Conservation (phyloP, 2,797 vertebrate species). For the Sebastes hopkinsi region DNA sequence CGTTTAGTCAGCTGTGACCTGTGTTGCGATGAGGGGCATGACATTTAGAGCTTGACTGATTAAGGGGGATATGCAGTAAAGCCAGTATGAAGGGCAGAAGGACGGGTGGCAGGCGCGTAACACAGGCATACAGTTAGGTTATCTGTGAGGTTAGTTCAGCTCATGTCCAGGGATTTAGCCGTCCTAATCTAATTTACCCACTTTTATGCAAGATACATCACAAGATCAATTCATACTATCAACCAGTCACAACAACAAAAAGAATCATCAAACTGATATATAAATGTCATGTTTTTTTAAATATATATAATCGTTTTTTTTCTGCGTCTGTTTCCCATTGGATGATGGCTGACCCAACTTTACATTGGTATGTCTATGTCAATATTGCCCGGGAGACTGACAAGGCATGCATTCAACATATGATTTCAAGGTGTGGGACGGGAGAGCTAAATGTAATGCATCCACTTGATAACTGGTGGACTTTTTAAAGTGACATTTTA, state of each 20-base stretch:
- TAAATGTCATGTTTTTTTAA: not conserved
- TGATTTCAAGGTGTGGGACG: slow-evolving; percentile 37
- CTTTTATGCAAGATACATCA: not conserved
- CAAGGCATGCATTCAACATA: slow-evolving; percentile 67
- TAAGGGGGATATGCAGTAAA: slow-evolving; percentile 33
- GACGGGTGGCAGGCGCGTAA: not conserved
- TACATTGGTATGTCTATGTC: slow-evolving; percentile 70
- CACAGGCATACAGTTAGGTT: not conserved
- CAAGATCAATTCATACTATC: not conserved
- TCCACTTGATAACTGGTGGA: slow-evolving; percentile 43
- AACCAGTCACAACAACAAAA: not conserved
- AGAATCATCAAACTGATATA: not conserved
- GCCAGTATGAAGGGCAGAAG: slow-evolving; percentile 13
- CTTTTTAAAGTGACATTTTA: not conserved
- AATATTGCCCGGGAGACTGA: slow-evolving; percentile 58
- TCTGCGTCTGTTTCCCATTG: slow-evolving; percentile 24
- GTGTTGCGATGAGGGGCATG: slow-evolving; percentile 42
- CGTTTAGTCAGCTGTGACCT: slow-evolving; percentile 73
- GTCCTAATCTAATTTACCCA: not conserved
- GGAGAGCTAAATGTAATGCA: slow-evolving; percentile 33
- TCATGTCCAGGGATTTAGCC: not conserved
- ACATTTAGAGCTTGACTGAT: slow-evolving; percentile 49
- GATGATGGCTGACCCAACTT: slow-evolving; percentile 62
- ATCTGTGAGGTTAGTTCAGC: not conserved
- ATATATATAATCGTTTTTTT: not conserved